Percentiles rank a stretch among this genome's conserved stretches.
Evolutionary conservation across 92 coral and sea anemone species (phyloP).

Genomic region (Hydrozoanthus gracilis): DNA sequence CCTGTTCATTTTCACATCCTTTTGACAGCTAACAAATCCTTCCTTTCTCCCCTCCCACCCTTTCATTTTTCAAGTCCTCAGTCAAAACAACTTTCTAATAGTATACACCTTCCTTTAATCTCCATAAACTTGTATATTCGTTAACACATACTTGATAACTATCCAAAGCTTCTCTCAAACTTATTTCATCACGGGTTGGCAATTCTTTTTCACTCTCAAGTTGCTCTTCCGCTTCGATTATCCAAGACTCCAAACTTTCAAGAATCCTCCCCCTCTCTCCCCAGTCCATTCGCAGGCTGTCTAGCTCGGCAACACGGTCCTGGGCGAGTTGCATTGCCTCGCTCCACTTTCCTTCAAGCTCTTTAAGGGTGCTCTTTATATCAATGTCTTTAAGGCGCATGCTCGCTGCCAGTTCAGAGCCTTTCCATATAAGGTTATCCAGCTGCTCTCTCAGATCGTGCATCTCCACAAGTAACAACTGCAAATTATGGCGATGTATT

Average conservation of each 20-base stretch:
- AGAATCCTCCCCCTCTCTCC: conserved; percentile 79
- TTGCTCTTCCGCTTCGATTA: conserved; percentile 78
- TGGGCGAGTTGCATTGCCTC: conserved; percentile 74
- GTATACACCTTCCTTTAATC: no score
- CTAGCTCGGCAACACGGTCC: conserved; percentile 74
- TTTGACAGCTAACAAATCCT: no score
- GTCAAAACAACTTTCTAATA: no score
- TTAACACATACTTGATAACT: conserved; percentile 74
- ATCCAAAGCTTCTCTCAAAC: conserved; percentile 73
- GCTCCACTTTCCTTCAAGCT: conserved; percentile 89
- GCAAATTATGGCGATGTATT: not conserved
- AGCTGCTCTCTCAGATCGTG: conserved; percentile 80
- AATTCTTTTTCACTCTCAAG: conserved; percentile 68
- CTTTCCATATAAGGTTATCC: conserved; percentile 97
- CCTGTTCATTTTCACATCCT: no score
- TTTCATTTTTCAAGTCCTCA: no score
- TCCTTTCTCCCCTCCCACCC: no score
- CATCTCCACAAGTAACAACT: conserved; percentile 81
- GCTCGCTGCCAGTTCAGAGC: conserved; percentile 92
- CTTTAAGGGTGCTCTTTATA: conserved; percentile 86
- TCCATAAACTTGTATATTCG: no score
- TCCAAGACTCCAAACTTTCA: conserved; percentile 76
- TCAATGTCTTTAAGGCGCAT: conserved; percentile 89
- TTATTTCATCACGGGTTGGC: conserved; percentile 72
- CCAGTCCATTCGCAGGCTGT: conserved; percentile 77